Evolutionary conservation across 1,140 invertebrate genomes (phyloP).

Genomic region (Mactra quadrangularis): DNA sequence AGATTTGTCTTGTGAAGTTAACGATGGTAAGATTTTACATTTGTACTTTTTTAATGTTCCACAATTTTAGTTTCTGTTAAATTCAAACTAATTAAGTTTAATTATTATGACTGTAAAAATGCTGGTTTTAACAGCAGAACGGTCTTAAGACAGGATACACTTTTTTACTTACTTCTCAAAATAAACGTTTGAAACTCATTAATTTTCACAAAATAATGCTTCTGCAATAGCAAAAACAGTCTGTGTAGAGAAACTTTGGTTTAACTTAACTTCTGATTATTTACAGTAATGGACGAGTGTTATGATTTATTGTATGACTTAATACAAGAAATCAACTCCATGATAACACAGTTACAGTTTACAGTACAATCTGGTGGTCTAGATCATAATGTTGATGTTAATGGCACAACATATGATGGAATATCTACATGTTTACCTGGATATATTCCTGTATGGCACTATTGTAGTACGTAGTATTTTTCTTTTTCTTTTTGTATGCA

Average conservation of each 20-base stretch:
- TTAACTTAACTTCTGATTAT: too few relatives aligned
- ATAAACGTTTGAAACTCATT: too few relatives aligned
- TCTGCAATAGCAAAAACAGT: too few relatives aligned
- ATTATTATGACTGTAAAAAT: too few relatives aligned
- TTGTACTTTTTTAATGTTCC: not conserved
- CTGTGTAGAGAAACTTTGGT: too few relatives aligned
- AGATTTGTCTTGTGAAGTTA: constrained; percentile 1
- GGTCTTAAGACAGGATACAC: too few relatives aligned
- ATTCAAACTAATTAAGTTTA: too few relatives aligned
- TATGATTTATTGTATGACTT: not conserved
- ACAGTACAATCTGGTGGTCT: not conserved
- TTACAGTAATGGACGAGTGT: constrained; percentile 14
- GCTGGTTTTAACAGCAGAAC: too few relatives aligned
- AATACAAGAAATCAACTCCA: not conserved
- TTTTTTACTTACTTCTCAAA: too few relatives aligned
- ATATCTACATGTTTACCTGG: not conserved
- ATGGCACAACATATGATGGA: not conserved
- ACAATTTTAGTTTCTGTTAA: too few relatives aligned
- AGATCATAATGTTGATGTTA: constrained; percentile 10
- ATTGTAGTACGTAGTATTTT: constrained; percentile 19
- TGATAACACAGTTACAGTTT: not conserved
- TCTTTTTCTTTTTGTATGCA: not conserved
- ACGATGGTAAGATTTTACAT: not conserved
- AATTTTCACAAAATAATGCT: too few relatives aligned
- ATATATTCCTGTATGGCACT: constrained; percentile 17